Evolutionary conservation across 2,797 vertebrate species (phyloP).

Genomic region (Chiloscyllium punctatum): DNA sequence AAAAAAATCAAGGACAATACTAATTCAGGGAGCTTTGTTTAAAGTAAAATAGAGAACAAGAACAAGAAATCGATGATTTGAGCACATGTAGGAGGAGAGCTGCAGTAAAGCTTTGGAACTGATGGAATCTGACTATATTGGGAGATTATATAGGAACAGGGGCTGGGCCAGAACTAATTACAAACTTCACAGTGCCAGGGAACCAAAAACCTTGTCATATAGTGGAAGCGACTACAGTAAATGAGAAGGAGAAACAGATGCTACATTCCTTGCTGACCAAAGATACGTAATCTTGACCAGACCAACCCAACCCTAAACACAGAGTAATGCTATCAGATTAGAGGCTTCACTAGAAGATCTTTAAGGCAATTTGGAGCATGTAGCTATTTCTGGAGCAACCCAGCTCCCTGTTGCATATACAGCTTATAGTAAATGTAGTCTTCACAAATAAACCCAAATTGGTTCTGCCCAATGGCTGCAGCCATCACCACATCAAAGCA

Average conservation of each 20-base stretch:
- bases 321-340: not conserved
- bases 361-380: not conserved
- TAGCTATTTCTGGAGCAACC: not conserved
- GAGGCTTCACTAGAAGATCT: not conserved
- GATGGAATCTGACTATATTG: not conserved
- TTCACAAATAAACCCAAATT: not conserved
- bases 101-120: not conserved
- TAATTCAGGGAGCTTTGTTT: not conserved
- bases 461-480: not conserved
- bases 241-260: not conserved
- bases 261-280: not conserved
- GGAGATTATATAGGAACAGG: constrained; percentile 10
- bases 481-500: not conserved
- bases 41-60: not conserved
- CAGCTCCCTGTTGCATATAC: not conserved
- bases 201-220: not conserved
- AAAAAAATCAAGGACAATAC: not conserved
- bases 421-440: not conserved
- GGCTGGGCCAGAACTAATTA: not conserved
- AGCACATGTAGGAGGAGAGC: not conserved
- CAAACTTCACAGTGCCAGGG: not conserved
- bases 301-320: constrained; percentile 29
- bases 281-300: not conserved
- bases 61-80: not conserved
- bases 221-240: constrained; percentile 14